These are phyloP conservation scores for Lates calcarifer DNA, from an alignment of 2,113 vertebrate species.

Conservation along the genomic window DNA sequence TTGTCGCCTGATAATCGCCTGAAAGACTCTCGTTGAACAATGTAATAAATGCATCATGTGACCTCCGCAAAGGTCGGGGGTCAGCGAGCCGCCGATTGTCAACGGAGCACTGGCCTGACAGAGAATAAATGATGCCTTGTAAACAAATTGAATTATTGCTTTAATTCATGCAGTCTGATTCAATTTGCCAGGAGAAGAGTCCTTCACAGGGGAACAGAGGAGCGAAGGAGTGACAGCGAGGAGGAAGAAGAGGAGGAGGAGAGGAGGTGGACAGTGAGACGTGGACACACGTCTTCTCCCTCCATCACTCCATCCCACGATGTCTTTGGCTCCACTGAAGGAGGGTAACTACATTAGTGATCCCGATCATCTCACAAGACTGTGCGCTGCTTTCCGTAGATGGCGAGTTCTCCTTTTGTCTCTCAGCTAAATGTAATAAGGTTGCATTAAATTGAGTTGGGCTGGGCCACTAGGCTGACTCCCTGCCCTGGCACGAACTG, in stretches of 20 bases:
- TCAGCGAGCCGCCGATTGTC: slow-evolving; percentile 74
- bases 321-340: slow-evolving; percentile 62
- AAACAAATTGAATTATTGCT: slow-evolving; percentile 87
- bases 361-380: slow-evolving; percentile 68
- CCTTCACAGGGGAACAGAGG: slow-evolving; percentile 71
- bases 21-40: slow-evolving; percentile 67
- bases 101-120: slow-evolving; percentile 78
- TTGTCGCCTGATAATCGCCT: slow-evolving; percentile 75
- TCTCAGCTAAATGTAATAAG: slow-evolving; percentile 71
- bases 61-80: slow-evolving; percentile 78
- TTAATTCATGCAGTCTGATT: slow-evolving; percentile 87
- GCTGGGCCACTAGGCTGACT: slow-evolving; percentile 44
- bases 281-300: slow-evolving; percentile 51
- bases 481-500: slow-evolving; percentile 35
- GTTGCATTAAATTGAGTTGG: slow-evolving; percentile 68
- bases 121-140: slow-evolving; percentile 85
- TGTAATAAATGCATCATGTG: slow-evolving; percentile 79
- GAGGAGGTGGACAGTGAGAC: not conserved
- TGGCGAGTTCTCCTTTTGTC: slow-evolving; percentile 65
- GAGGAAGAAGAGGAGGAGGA: slow-evolving; percentile 32
- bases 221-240: slow-evolving; percentile 54
- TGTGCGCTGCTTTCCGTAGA: slow-evolving; percentile 50
- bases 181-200: slow-evolving; percentile 77
- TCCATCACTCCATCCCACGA: slow-evolving; percentile 40
- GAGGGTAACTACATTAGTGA: slow-evolving; percentile 78